Conservation (phyloP, 2,113 vertebrate species). For the Otis tarda region DNA sequence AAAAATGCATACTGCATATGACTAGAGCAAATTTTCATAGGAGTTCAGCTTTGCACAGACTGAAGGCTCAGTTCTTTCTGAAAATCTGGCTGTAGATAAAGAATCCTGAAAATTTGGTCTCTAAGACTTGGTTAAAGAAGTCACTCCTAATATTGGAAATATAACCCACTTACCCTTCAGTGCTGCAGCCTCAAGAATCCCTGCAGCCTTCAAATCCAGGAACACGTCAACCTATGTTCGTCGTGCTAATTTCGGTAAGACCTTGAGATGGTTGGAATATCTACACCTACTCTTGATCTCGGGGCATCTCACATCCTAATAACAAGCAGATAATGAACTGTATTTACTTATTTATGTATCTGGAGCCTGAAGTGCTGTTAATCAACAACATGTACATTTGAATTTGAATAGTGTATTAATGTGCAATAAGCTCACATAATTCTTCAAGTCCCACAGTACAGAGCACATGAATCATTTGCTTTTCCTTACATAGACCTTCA, state of each 20-base stretch:
- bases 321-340: not conserved
- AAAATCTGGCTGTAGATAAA: not conserved
- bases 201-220: not conserved
- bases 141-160: not conserved
- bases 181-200: not conserved
- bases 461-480: conserved; percentile 33
- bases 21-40: not conserved
- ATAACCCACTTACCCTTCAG: not conserved
- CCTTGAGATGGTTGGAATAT: not conserved
- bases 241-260: not conserved
- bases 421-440: conserved; percentile 28
- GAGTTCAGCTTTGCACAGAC: not conserved
- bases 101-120: not conserved
- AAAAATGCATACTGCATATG: fast-evolving
- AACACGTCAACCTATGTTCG: fast-evolving
- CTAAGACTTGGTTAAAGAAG: not conserved
- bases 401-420: conserved; percentile 48
- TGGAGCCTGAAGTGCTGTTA: not conserved
- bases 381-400: conserved; percentile 20
- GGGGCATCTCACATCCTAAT: not conserved
- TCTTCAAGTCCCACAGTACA: conserved; percentile 35
- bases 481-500: conserved; percentile 57
- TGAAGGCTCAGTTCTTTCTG: not conserved
- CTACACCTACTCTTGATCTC: not conserved
- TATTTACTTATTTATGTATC: conserved; percentile 27